Percentiles rank a stretch among this genome's conserved stretches.
Conservation (phyloP, 1,140 invertebrate species). For the Papilio dardanus region DNA sequence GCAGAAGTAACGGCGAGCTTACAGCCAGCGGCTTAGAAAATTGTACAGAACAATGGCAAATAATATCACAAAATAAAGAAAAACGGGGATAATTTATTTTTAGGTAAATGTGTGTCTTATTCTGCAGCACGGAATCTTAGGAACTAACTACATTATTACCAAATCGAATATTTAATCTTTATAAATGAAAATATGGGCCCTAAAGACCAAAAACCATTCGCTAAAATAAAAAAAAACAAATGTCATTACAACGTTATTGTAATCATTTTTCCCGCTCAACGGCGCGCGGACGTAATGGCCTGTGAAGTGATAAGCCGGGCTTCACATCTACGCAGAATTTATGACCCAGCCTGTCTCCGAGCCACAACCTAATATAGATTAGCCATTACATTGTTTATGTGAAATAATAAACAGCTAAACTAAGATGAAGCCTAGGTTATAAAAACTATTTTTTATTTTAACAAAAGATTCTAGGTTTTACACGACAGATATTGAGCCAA, state of each 20-base stretch:
- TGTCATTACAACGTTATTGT: constrained; percentile 4
- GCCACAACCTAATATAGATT: not conserved
- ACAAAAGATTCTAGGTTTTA: too few species aligned
- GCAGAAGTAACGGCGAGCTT: not conserved
- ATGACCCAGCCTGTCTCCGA: constrained; percentile 1
- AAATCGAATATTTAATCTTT: too few species aligned
- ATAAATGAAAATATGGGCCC: too few species aligned
- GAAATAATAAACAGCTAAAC: not conserved
- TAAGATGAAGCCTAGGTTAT: too few species aligned
- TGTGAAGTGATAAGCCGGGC: constrained; percentile 32
- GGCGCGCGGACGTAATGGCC: constrained; percentile 27
- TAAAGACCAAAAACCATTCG: not conserved
- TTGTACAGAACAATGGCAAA: not conserved
- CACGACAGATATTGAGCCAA: too few species aligned
- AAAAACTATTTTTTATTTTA: too few species aligned
- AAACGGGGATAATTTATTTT: not conserved
- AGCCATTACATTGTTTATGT: not conserved
- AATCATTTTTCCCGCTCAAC: constrained; percentile 35
- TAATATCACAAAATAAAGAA: not conserved
- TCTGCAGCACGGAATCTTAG: too few species aligned
- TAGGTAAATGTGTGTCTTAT: too few species aligned
- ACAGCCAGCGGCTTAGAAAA: constrained; percentile 28
- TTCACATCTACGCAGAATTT: constrained; percentile 23
- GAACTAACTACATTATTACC: too few species aligned
- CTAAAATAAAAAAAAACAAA: constrained; percentile 26